These are phyloP conservation scores for Phaedon cochleariae DNA, from an alignment of 2,888 invertebrate genomes.

Conservation along the genomic window DNA sequence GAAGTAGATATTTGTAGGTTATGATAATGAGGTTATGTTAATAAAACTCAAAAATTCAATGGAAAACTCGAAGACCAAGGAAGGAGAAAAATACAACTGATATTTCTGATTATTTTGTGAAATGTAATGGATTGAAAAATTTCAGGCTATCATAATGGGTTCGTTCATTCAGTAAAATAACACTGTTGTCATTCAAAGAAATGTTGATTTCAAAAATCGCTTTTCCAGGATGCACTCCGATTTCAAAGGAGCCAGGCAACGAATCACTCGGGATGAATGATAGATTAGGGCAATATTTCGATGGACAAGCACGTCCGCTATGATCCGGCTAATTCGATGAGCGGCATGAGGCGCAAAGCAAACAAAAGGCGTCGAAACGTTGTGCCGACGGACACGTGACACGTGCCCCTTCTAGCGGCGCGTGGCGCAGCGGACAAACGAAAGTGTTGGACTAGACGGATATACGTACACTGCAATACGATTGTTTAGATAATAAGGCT, in stretches of 20 bases:
- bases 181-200: too few relatives aligned
- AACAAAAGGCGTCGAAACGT: conserved; percentile 50
- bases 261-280: conserved; percentile 32
- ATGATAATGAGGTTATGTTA: too few relatives aligned
- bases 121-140: too few relatives aligned
- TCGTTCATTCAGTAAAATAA: too few relatives aligned
- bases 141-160: too few relatives aligned
- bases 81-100: too few relatives aligned
- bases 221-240: conserved; percentile 23
- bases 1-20: too few relatives aligned
- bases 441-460: neutral
- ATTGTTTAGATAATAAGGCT: neutral
- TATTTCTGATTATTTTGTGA: too few relatives aligned
- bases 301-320: conserved; percentile 54
- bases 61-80: too few relatives aligned
- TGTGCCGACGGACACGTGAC: conserved; percentile 41
- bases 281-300: conserved; percentile 52
- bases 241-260: conserved; percentile 22
- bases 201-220: too few relatives aligned
- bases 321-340: conserved; percentile 59
- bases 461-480: neutral
- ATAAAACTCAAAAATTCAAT: too few relatives aligned
- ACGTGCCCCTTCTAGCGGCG: conserved; percentile 43
- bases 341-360: conserved; percentile 56
- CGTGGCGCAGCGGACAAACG: conserved; percentile 35